Conservation (phyloP, 2,888 invertebrate species). For the Eurytoma californica region DNA sequence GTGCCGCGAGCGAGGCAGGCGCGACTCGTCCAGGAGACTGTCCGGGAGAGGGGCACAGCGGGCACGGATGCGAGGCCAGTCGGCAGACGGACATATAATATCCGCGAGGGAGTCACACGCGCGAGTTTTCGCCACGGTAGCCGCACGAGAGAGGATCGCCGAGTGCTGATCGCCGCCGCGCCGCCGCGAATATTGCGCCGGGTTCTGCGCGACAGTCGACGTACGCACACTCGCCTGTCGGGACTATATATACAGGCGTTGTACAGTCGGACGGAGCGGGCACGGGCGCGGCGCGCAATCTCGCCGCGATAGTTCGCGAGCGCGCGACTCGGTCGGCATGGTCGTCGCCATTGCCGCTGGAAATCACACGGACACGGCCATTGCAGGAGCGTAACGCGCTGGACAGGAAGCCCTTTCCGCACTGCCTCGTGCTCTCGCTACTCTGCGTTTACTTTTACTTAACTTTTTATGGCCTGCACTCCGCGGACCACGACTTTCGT, state of each 20-base stretch:
- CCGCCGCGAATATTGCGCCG: conserved; percentile 23
- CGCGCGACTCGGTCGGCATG: conserved; percentile 68
- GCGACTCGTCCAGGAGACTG: neutral
- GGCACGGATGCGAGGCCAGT: neutral
- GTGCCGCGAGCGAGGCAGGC: too few relatives aligned
- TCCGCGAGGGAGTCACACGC: too few relatives aligned
- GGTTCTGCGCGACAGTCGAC: conserved; percentile 23
- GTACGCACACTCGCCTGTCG: neutral
- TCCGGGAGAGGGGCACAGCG: neutral
- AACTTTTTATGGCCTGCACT: too few relatives aligned
- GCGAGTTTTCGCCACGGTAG: too few relatives aligned
- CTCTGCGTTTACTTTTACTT: neutral
- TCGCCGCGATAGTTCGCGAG: neutral
- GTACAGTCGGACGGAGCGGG: conserved; percentile 19
- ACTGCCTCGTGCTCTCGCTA: neutral
- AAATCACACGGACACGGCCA: conserved; percentile 31
- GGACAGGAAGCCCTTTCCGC: neutral
- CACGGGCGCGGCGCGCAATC: conserved; percentile 69
- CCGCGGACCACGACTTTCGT: too few relatives aligned
- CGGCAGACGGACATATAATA: neutral
- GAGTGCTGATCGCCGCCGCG: conserved; percentile 12
- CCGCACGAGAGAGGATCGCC: conserved; percentile 22
- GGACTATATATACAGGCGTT: neutral
- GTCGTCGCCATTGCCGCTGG: conserved; percentile 62
- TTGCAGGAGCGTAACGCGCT: conserved; percentile 34